phyloP scores from a whole-genome alignment of 2,888 invertebrate species.

The Dilophus febrilis region DNA sequence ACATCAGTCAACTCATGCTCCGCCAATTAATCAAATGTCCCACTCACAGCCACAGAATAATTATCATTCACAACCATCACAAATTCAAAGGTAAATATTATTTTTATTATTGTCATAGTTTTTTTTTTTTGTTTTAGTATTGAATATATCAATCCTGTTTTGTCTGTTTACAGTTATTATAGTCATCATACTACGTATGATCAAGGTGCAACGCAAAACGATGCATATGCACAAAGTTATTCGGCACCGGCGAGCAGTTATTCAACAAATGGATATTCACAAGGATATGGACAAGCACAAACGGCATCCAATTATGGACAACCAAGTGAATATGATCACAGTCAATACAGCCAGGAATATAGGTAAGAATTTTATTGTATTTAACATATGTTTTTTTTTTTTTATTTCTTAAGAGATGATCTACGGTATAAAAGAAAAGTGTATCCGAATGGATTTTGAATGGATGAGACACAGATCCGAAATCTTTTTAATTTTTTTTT shows the following conservation, averaged over 20 bases:
- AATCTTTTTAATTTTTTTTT: too few species aligned
- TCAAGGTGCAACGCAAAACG: neutral
- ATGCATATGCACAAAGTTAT: slow-evolving; percentile 1
- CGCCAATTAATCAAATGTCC: slow-evolving; percentile 12
- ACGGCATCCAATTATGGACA: slow-evolving; percentile 20
- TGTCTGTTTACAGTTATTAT: neutral
- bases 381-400: too few species aligned
- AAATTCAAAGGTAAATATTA: neutral
- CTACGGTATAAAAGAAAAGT: too few species aligned
- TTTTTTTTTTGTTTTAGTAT: too few species aligned
- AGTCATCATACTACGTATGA: slow-evolving; percentile 2
- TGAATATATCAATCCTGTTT: too few species aligned
- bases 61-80: neutral
- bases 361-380: too few species aligned
- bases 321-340: slow-evolving; percentile 27
- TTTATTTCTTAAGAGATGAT: too few species aligned
- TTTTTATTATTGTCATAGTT: too few species aligned
- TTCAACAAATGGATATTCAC: slow-evolving; percentile 27
- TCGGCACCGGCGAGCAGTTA: slow-evolving; percentile 8
- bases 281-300: slow-evolving; percentile 21
- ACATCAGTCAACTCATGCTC: slow-evolving; percentile 13
- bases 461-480: too few species aligned
- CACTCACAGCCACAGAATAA: slow-evolving; percentile 19
- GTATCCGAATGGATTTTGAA: too few species aligned
- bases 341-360: slow-evolving; percentile 22